phyloP scores from a whole-genome alignment of 2,888 invertebrate genomes.

The Torymus tubicola region DNA sequence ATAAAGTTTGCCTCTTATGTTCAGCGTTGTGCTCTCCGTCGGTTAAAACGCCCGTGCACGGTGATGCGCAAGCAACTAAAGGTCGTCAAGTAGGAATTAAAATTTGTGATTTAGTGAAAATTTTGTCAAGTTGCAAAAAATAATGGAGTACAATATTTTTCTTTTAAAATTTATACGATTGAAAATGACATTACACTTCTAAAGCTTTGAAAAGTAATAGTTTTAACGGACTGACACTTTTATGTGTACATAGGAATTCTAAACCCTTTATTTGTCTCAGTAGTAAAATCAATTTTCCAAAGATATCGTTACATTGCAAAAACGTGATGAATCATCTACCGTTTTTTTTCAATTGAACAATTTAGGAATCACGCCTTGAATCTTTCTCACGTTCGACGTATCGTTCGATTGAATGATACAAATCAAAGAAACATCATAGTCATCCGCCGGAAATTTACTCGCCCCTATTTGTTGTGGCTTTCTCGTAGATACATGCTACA shows the following conservation, averaged over 20 bases:
- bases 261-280: neutral
- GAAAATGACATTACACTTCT: neutral
- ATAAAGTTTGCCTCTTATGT: conserved; percentile 36
- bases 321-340: conserved; percentile 32
- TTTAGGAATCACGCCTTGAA: conserved; percentile 49
- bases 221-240: neutral
- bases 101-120: neutral
- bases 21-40: neutral
- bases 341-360: conserved; percentile 14
- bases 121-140: too few relatives aligned
- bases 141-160: too few relatives aligned
- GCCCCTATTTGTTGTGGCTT: conserved; percentile 23
- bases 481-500: conserved; percentile 12
- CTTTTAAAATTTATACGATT: too few relatives aligned
- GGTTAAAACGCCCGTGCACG: neutral
- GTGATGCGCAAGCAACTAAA: neutral
- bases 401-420: conserved; percentile 22
- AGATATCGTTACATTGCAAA: conserved; percentile 22
- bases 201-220: neutral
- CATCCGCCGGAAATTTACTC: conserved; percentile 45
- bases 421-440: conserved; percentile 45
- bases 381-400: conserved; percentile 44
- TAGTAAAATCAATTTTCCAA: neutral
- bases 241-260: neutral
- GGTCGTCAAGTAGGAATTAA: conserved; percentile 26